Evolutionary conservation across 2,113 vertebrate species (phyloP).

Genomic region (Penelope pileata): DNA sequence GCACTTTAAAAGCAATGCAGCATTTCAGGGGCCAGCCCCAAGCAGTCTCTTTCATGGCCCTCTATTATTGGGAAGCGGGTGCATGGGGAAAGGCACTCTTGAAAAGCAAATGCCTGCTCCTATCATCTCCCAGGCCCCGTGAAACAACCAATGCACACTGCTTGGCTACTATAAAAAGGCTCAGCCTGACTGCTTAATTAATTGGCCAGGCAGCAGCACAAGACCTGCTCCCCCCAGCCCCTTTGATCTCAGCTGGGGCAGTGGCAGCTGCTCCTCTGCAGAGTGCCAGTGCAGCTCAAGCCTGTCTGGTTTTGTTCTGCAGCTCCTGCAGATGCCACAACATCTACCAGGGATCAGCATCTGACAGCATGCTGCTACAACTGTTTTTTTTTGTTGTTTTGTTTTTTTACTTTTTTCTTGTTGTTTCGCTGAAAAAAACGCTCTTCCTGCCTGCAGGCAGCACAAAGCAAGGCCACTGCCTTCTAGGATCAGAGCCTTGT

Average conservation of each 20-base stretch:
- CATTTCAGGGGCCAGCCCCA: not conserved
- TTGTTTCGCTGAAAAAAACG: no score
- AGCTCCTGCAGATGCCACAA: not conserved
- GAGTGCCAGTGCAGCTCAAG: not conserved
- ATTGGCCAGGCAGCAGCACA: not conserved
- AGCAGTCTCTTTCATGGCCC: not conserved
- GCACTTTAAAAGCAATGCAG: not conserved
- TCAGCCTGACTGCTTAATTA: not conserved
- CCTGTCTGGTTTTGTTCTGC: not conserved
- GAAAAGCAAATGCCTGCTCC: not conserved
- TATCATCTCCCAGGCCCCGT: fast-evolving
- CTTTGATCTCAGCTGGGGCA: not conserved
- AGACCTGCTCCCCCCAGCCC: not conserved
- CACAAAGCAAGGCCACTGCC: not conserved
- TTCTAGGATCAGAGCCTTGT: not conserved
- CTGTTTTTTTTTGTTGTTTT: not conserved
- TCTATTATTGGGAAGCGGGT: not conserved
- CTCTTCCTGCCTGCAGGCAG: not conserved
- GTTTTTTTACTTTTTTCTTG: no score
- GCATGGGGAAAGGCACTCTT: not conserved
- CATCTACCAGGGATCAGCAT: not conserved
- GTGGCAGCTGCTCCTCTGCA: fast-evolving
- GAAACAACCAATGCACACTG: not conserved
- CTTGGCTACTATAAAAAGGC: not conserved
- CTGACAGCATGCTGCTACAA: not conserved